These are phyloP conservation scores for Drosophila melanosoma DNA, from an alignment of 2,888 invertebrate species.

Conservation along the genomic window DNA sequence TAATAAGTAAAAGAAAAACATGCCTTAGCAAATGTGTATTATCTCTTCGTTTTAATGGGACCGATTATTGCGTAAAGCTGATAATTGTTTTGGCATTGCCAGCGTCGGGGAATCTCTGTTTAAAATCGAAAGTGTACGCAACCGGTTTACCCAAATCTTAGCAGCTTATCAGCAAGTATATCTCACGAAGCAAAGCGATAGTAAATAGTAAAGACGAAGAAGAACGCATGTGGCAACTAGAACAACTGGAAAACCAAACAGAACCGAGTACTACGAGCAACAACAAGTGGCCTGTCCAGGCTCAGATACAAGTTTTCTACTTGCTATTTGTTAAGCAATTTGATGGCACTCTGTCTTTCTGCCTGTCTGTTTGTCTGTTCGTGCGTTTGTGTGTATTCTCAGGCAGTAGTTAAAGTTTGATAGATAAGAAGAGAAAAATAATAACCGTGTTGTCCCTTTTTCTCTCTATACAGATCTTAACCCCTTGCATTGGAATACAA, in stretches of 20 bases:
- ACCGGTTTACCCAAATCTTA: slow-evolving; percentile 28
- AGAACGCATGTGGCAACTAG: slow-evolving; percentile 21
- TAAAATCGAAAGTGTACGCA: slow-evolving; percentile 64
- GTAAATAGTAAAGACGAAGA: slow-evolving; percentile 23
- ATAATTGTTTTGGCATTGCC: slow-evolving; percentile 36
- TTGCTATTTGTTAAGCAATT: slow-evolving; percentile 71
- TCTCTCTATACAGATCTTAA: slow-evolving; percentile 53
- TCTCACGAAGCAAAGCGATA: slow-evolving; percentile 42
- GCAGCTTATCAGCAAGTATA: slow-evolving; percentile 47
- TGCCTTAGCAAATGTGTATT: neutral
- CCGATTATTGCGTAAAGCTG: slow-evolving; percentile 50
- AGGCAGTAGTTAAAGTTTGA: slow-evolving; percentile 48
- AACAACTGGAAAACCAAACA: slow-evolving; percentile 50
- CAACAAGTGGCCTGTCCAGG: slow-evolving; percentile 47
- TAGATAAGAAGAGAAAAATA: slow-evolving; percentile 49
- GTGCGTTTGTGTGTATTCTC: slow-evolving; percentile 24
- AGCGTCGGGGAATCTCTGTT: slow-evolving; percentile 12
- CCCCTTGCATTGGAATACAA: slow-evolving; percentile 55
- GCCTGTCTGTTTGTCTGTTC: slow-evolving; percentile 23
- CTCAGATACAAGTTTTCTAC: slow-evolving; percentile 27
- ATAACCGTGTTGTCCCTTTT: slow-evolving; percentile 18
- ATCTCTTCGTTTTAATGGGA: slow-evolving; percentile 8
- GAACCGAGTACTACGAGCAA: slow-evolving; percentile 25
- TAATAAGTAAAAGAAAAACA: slow-evolving; percentile 6
- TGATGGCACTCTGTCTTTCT: slow-evolving; percentile 46